Evolutionary conservation across 2,888 invertebrate species (phyloP), one percentile per base, ranked within the genome.

Genomic region (Lymantria monacha): DNA sequence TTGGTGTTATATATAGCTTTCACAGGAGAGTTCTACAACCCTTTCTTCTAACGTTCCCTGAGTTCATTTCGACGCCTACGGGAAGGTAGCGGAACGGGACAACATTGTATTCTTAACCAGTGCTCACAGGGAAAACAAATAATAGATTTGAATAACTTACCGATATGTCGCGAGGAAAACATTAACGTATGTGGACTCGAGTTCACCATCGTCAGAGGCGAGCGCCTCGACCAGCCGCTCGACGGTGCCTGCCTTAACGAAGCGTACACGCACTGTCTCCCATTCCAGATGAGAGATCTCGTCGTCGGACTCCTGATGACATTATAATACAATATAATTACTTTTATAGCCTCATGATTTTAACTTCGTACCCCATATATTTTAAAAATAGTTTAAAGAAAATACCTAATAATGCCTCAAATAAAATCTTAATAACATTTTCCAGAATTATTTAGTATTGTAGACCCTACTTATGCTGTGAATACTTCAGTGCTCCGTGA

Each of bases 141-240:
- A 10, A 37, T 37, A 36, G 15, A 22, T 9, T 11, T n/a, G 11
- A 40, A 15, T 10, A 42, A 48, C 67, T 48, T 95, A 96, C 70
- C 98, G 93, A 86, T 97, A 98, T 1, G 98, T 98, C 64, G 97
- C 97, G 68, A 99, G 94, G 91, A 99, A 99, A 46, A 99, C 98
- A 86, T 98, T 98, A 85, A 99, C 97, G 87, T 99, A 98, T 33
- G 98, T 98, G 57, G 98, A 98, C 92, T 99, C 99, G 71, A 99
- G 93, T 86, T 98, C 98, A 42, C 98, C 98, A 74, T 97, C 96
- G 82, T 98, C 98, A 51, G 97, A 97, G 57, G 97, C 96, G 67
- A 99, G 92, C 53, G 97, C 97, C 86, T 98, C 98, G 51, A 99
- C 97, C 61, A 99, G 93, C 72, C 96, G 95, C 77, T 97, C 96